A percentile compares a stretch with the other conserved stretches of the same genome.
These are phyloP conservation scores for Buceros bicornis DNA, from an alignment of 2,797 vertebrate genomes.

Conservation along the genomic window DNA sequence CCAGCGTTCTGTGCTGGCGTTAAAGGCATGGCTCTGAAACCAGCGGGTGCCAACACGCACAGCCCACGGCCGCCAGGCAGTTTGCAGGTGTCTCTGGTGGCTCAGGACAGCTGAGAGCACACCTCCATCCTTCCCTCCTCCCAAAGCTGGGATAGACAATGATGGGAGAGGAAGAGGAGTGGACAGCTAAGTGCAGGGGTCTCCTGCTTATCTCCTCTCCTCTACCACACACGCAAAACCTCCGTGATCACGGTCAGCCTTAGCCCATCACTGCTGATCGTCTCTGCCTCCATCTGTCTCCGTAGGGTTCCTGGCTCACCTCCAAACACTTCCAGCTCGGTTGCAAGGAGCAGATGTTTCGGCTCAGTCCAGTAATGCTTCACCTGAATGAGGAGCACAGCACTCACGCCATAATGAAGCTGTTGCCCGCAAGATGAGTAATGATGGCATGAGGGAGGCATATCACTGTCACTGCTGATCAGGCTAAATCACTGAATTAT, in stretches of 20 bases:
- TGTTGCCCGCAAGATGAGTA: conserved; percentile 35
- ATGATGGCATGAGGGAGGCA: conserved; percentile 44
- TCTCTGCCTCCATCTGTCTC: neutral
- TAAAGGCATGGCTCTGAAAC: neutral
- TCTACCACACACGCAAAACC: neutral
- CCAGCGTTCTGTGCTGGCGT: neutral
- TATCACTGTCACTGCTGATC: conserved; percentile 34
- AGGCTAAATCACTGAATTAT: conserved; percentile 43
- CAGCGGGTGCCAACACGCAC: neutral
- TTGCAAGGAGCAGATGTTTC: conserved; percentile 50
- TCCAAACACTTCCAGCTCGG: neutral
- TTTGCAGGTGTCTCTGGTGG: neutral
- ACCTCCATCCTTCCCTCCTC: neutral
- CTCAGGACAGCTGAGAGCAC: neutral
- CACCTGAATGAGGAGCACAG: conserved; percentile 8
- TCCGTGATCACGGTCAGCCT: neutral
- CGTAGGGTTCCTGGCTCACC: conserved; percentile 5
- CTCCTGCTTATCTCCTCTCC: neutral
- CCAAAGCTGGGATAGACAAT: accelerated
- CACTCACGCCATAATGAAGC: conserved; percentile 2
- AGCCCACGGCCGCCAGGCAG: neutral
- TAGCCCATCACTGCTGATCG: neutral
- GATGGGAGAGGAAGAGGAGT: neutral
- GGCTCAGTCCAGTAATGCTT: neutral
- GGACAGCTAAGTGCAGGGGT: neutral